Evolutionary conservation across 2,797 vertebrate genomes (phyloP).

Genomic region (Geotrypetes seraphini): DNA sequence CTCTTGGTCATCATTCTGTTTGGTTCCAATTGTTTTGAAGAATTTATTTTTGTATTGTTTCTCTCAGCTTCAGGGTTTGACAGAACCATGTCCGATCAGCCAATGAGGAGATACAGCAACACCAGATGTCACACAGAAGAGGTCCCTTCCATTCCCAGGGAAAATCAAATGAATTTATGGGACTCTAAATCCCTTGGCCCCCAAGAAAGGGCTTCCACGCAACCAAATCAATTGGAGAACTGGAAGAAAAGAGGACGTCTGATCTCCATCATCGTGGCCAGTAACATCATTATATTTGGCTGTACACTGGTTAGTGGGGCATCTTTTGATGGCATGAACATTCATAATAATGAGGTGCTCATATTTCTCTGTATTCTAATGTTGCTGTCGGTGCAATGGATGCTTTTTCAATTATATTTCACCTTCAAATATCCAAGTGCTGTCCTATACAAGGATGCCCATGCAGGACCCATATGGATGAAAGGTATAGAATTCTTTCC

Average conservation of each 20-base stretch:
- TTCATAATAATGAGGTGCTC: slow-evolving; percentile 64
- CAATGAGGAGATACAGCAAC: slow-evolving; percentile 11
- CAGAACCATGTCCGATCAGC: slow-evolving; percentile 38
- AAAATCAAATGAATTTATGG: slow-evolving; percentile 29
- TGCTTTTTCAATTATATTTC: slow-evolving; percentile 62
- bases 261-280: slow-evolving; percentile 68
- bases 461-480: slow-evolving; percentile 86
- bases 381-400: slow-evolving; percentile 69
- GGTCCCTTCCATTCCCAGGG: slow-evolving; percentile 42
- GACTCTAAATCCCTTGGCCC: slow-evolving; percentile 35
- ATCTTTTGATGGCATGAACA: slow-evolving; percentile 57
- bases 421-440: slow-evolving; percentile 48
- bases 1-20: no score
- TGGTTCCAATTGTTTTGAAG: no score
- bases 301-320: slow-evolving; percentile 72
- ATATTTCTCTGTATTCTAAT: slow-evolving; percentile 74
- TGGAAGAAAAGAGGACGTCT: slow-evolving; percentile 73
- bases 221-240: slow-evolving; percentile 37
- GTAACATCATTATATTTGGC: slow-evolving; percentile 74
- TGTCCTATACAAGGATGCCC: slow-evolving; percentile 67
- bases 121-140: slow-evolving; percentile 37
- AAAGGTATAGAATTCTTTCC: no score
- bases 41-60: background rate
- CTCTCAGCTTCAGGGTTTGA: background rate
- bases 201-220: slow-evolving; percentile 24